Conservation (phyloP, 2,113 vertebrate species). For the Phylloscopus trochilus region DNA sequence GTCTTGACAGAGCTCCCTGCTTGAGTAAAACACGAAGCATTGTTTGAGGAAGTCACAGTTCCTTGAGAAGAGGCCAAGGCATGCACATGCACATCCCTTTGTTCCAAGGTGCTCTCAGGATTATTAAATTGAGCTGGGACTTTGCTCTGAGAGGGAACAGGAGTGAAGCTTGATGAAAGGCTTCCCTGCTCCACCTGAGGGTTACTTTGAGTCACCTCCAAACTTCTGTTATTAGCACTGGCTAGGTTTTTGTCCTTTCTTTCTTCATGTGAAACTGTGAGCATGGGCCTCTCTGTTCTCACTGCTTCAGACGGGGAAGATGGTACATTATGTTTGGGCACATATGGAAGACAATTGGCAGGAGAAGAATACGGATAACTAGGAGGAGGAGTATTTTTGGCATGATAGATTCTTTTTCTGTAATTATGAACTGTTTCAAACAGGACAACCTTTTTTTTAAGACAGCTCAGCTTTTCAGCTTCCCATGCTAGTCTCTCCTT, state of each 20-base stretch:
- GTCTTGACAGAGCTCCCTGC: background rate
- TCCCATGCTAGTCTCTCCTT: slow-evolving; percentile 61
- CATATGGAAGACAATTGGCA: background rate
- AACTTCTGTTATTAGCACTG: background rate
- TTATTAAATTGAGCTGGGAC: background rate
- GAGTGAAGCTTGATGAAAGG: background rate
- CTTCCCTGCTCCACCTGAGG: slow-evolving; percentile 4
- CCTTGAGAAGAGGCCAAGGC: background rate
- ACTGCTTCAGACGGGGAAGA: background rate
- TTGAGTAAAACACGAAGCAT: background rate
- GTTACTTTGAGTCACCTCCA: background rate
- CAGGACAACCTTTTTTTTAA: slow-evolving; percentile 57
- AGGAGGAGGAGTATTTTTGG: background rate
- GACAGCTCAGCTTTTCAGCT: slow-evolving; percentile 36
- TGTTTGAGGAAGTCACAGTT: background rate
- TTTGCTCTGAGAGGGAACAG: background rate
- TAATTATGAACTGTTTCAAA: slow-evolving; percentile 59
- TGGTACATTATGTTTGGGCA: background rate
- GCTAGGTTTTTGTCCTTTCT: background rate
- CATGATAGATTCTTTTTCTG: slow-evolving; percentile 34
- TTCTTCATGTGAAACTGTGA: slow-evolving; percentile 1
- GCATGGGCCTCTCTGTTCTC: background rate
- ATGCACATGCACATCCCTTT: background rate
- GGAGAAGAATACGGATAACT: background rate
- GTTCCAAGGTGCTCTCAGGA: background rate